phyloP scores from a whole-genome alignment of 2,113 vertebrate genomes.

The Myxocyprinus asiaticus region DNA sequence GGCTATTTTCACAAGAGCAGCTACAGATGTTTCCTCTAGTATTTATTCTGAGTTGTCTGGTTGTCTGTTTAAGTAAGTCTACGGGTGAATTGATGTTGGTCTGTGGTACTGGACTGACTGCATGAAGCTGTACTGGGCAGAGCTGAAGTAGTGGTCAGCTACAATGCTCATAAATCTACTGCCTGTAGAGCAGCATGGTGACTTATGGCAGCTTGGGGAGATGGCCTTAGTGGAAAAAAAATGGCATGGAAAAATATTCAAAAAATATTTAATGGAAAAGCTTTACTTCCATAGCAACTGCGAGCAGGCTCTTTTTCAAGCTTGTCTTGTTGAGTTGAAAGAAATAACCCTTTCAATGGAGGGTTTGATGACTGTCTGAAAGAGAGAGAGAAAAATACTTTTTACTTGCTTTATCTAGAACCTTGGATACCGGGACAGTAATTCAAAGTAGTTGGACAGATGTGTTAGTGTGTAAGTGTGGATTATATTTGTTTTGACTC shows the following conservation, averaged over 20 bases:
- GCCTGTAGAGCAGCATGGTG: constrained; percentile 50
- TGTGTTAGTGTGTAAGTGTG: too few relatives aligned
- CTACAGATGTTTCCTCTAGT: not conserved
- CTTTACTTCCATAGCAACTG: constrained; percentile 50
- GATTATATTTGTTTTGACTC: constrained; percentile 62
- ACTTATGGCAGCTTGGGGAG: constrained; percentile 60
- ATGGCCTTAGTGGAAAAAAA: constrained; percentile 55
- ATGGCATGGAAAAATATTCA: constrained; percentile 54
- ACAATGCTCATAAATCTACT: constrained; percentile 52
- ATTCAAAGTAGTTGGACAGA: too few relatives aligned
- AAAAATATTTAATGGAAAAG: constrained; percentile 52
- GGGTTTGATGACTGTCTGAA: not conserved
- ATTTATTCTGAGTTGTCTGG: not conserved
- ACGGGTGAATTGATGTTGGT: constrained; percentile 19
- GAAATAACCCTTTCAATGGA: constrained; percentile 25
- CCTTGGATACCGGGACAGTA: too few relatives aligned
- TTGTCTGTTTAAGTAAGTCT: constrained; percentile 10
- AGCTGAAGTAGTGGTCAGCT: constrained; percentile 53
- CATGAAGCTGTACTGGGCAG: constrained; percentile 25
- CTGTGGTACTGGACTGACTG: constrained; percentile 8
- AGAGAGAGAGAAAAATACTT: not conserved
- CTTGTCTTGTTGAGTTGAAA: not conserved
- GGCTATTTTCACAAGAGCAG: too few relatives aligned
- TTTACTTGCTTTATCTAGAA: too few relatives aligned
- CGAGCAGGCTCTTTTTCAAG: constrained; percentile 32